Base-by-base conservation (phyloP, 2,888 invertebrate species). In the Masnerella sp. region DNA sequence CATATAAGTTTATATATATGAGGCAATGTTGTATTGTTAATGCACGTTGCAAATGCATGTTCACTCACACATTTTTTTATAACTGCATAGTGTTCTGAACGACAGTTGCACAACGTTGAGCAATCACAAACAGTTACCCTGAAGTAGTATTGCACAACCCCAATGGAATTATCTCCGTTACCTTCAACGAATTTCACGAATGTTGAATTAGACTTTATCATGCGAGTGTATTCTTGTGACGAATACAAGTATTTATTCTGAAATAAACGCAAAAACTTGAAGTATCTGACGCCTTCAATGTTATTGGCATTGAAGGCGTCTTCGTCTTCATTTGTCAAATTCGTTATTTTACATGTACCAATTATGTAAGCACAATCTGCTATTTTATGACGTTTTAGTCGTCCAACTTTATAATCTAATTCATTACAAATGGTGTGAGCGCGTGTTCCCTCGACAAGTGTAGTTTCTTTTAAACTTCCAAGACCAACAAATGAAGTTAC, bases 81-180 rank as follows among this genome's bases (percentile, higher is more conserved):
- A 20, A 69, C 11, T 5, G 20, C 52, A 45, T 56, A 20, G 30
- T 51, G 9, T 40, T 30, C 58, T 54, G 52, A 12, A 34, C 12
- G 5, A 70, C 58, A 28, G 17, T 65, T 25, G 52, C 52, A 70
- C 12, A 74, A 15, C 20, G 14, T 12, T 0, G 1, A 2, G 9
- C 62, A 62, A 1, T 32, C 14, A 12, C 62, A 62, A 1, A 40
- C n/a, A 0, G 34, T 22, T 1, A 51, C 42, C 32, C 34, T 14
- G 5, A 61, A n/a, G 7, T 47, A 61, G 40, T 20, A 30, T 30
- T 40, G 15, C 1, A 61, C 12, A 9, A 49, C 30, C 11, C 49
- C 49, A 5, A 61, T 20, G 5, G 7, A 1, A 1, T 11, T 11
- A 7, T 34, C 38, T 22, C 38, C 22, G 17, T 43, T 45, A n/a